These are phyloP conservation scores for Laterallus jamaicensis DNA, from an alignment of 2,113 vertebrate species.

Conservation along the genomic window DNA sequence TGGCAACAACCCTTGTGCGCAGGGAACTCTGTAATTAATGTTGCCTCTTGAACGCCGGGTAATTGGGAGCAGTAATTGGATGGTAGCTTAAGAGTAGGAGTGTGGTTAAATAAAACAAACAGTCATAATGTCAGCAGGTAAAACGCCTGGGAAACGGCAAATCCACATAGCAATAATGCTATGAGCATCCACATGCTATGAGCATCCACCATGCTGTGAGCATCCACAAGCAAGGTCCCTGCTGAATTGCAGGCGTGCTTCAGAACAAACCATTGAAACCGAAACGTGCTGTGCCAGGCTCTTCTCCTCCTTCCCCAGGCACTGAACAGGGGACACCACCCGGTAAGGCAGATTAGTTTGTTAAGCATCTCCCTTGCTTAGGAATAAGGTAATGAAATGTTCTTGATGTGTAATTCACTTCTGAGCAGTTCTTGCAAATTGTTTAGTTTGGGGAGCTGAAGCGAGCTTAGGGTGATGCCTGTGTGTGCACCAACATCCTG, in stretches of 20 bases:
- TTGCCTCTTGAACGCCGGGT: background rate
- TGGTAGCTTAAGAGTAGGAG: slow-evolving; percentile 25
- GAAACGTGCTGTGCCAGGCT: background rate
- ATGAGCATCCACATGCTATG: rapidly evolving
- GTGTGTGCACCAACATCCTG: rapidly evolving
- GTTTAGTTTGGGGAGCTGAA: background rate
- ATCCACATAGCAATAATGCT: background rate
- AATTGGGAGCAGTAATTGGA: slow-evolving; percentile 51
- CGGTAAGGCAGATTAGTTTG: background rate
- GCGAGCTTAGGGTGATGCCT: rapidly evolving
- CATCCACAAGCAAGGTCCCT: rapidly evolving
- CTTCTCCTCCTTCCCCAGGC: background rate
- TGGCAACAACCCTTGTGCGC: background rate
- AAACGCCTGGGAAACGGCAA: background rate
- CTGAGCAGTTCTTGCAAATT: background rate
- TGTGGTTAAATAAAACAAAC: slow-evolving; percentile 10
- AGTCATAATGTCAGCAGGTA: background rate
- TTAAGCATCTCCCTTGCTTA: background rate
- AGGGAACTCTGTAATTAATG: slow-evolving; percentile 14
- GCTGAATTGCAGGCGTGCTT: rapidly evolving
- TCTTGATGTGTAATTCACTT: background rate
- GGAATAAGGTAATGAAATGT: background rate
- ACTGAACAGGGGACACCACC: background rate
- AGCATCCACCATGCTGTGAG: background rate
- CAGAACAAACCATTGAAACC: background rate